phyloP scores from a whole-genome alignment of 2,113 vertebrate species.

The Aythya baeri region DNA sequence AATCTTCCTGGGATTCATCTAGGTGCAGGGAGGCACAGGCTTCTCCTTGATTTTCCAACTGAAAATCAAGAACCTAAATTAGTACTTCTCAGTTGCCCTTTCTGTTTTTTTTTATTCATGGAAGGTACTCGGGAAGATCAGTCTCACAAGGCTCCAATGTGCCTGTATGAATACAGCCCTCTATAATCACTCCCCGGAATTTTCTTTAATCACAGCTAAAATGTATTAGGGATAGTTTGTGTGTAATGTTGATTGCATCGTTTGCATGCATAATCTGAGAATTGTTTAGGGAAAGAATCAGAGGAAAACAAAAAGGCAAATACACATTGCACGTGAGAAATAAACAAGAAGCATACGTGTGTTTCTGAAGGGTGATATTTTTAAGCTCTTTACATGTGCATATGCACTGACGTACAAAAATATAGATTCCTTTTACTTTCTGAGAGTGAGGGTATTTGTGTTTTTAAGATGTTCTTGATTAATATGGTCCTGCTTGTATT shows the following conservation, averaged over 20 bases:
- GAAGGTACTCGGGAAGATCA: neutral
- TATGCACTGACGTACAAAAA: neutral
- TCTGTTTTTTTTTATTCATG: neutral
- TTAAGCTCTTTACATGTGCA: neutral
- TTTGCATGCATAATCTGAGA: conserved; percentile 24
- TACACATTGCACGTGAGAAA: neutral
- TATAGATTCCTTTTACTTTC: neutral
- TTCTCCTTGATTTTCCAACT: neutral
- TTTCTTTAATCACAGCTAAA: conserved; percentile 50
- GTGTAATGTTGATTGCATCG: conserved; percentile 21
- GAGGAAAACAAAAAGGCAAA: neutral
- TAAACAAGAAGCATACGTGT: neutral
- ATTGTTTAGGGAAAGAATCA: neutral
- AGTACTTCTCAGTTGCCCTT: neutral
- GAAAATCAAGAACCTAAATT: neutral
- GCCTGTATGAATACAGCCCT: neutral
- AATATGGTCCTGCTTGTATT: neutral
- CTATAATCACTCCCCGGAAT: conserved; percentile 50
- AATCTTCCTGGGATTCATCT: neutral
- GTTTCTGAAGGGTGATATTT: conserved; percentile 25
- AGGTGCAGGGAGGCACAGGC: neutral
- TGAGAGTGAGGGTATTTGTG: neutral
- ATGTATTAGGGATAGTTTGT: conserved; percentile 32
- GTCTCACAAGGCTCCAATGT: neutral
- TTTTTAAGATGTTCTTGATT: neutral